A percentile compares a stretch with the other conserved stretches of the same genome.
These are phyloP conservation scores for Drosophila monieri DNA, from an alignment of 2,888 invertebrate species.

Conservation along the genomic window DNA sequence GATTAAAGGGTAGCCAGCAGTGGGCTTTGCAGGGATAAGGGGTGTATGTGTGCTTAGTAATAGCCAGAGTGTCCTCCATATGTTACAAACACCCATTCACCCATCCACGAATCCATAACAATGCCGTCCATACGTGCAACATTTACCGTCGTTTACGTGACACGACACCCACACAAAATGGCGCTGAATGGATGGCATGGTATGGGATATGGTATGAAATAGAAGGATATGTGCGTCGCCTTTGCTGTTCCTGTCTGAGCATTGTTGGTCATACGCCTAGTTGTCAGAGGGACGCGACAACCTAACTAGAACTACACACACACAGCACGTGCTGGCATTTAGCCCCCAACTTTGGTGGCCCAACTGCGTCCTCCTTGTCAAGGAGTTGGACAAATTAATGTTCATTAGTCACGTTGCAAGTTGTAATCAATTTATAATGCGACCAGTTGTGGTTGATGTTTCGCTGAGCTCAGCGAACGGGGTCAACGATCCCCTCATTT, in stretches of 20 bases:
- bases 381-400: constrained; percentile 70
- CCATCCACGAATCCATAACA: constrained; percentile 22
- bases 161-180: constrained; percentile 47
- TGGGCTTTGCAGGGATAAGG: neutral
- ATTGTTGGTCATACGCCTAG: constrained; percentile 50
- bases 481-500: constrained; percentile 25
- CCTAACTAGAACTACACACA: constrained; percentile 32
- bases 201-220: constrained; percentile 1
- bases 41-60: neutral
- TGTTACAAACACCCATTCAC: constrained; percentile 10
- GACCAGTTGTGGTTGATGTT: constrained; percentile 68
- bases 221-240: constrained; percentile 23
- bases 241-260: constrained; percentile 10
- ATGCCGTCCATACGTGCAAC: constrained; percentile 57
- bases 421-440: constrained; percentile 70
- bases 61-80: constrained; percentile 33
- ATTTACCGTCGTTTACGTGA: constrained; percentile 67
- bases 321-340: constrained; percentile 57
- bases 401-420: constrained; percentile 71
- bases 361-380: constrained; percentile 46
- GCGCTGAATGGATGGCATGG: constrained; percentile 11
- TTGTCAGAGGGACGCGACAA: constrained; percentile 47
- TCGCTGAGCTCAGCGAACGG: neutral
- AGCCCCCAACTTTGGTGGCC: constrained; percentile 46
- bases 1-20: constrained; percentile 32